Percentiles rank a stretch among this genome's conserved stretches.
Evolutionary conservation across 2,888 invertebrate species (phyloP).

Genomic region (Neoaliturus tenellus): DNA sequence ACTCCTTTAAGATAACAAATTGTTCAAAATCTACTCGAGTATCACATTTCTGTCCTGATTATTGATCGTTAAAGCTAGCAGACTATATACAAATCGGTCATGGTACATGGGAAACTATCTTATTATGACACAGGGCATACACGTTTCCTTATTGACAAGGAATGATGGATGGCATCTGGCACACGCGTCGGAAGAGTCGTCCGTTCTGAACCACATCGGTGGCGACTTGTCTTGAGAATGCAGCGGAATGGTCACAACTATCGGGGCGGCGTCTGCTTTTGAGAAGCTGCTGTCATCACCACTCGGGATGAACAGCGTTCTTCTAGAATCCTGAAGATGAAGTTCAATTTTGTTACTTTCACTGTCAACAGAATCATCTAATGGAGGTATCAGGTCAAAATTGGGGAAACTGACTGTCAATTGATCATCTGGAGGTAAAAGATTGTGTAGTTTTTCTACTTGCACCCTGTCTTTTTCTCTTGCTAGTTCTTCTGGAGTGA

Average conservation of each 20-base stretch:
- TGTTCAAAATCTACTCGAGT: background rate
- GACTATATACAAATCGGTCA: background rate
- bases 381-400: conserved; percentile 49
- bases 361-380: conserved; percentile 56
- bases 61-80: background rate
- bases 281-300: conserved; percentile 76
- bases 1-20: no score
- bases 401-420: conserved; percentile 34
- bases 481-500: conserved; percentile 20
- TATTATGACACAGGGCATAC: conserved; percentile 79
- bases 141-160: conserved; percentile 73
- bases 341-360: conserved; percentile 61
- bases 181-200: conserved; percentile 69
- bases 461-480: conserved; percentile 33
- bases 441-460: conserved; percentile 17
- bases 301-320: conserved; percentile 78
- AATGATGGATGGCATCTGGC: conserved; percentile 71
- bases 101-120: conserved; percentile 58
- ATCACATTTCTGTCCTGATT: conserved; percentile 44
- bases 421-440: conserved; percentile 24
- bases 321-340: conserved; percentile 75
- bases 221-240: conserved; percentile 27
- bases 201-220: conserved; percentile 72
- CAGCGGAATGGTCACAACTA: conserved; percentile 75
- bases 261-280: conserved; percentile 77